Evolutionary conservation across 2,797 vertebrate species (phyloP).

Genomic region (Toxotes lorentzi): DNA sequence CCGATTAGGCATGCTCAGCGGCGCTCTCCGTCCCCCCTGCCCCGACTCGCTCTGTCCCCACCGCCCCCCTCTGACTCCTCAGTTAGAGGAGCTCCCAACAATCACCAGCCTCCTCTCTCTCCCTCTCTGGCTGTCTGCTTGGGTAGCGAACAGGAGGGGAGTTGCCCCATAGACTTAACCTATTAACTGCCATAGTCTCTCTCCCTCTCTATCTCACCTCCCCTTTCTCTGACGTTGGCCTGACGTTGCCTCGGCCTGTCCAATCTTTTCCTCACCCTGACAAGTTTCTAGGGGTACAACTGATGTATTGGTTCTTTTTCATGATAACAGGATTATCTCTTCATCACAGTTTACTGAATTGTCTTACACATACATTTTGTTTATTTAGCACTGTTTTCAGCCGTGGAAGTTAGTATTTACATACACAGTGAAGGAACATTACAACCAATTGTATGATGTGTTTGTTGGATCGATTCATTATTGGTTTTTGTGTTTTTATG

Average conservation of each 20-base stretch:
- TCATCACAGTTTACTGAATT: neutral
- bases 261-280: neutral
- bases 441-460: neutral
- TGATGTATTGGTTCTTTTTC: neutral
- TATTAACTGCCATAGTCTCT: constrained; percentile 34
- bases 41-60: constrained; percentile 52
- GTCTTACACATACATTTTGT: no score
- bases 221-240: neutral
- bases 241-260: neutral
- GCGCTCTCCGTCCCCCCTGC: constrained; percentile 56
- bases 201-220: neutral
- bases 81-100: constrained; percentile 68
- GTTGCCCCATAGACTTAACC: constrained; percentile 67
- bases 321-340: neutral
- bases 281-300: neutral
- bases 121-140: constrained; percentile 8
- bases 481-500: neutral
- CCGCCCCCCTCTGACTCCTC: constrained; percentile 49
- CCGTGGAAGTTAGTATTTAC: no score
- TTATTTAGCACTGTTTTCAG: neutral
- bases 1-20: constrained; percentile 90
- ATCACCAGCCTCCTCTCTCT: constrained; percentile 36
- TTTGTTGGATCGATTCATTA: neutral
- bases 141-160: constrained; percentile 27
- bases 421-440: neutral